These are phyloP conservation scores for Leptobrachium ailaonicum DNA, from an alignment of 2,113 vertebrate genomes.

Conservation along the genomic window DNA sequence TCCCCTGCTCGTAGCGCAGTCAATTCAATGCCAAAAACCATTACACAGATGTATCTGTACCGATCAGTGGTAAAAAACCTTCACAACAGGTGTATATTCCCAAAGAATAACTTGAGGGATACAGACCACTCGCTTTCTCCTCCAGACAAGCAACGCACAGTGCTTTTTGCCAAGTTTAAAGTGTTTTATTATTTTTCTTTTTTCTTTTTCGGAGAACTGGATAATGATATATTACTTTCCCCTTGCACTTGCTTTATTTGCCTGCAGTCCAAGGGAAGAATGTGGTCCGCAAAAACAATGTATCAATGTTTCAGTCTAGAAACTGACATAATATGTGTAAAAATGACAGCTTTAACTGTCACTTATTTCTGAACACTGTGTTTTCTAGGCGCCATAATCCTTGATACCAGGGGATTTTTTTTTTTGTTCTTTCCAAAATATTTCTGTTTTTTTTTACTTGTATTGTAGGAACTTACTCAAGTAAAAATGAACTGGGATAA, in stretches of 20 bases:
- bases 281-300: neutral
- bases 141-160: neutral
- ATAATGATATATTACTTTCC: neutral
- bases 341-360: neutral
- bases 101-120: conserved; percentile 15
- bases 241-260: neutral
- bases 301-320: neutral
- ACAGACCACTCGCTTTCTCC: conserved; percentile 10
- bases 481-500: no score
- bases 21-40: neutral
- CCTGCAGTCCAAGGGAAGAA: neutral
- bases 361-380: neutral
- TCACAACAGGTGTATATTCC: conserved; percentile 34
- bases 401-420: neutral
- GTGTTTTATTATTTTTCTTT: neutral
- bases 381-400: neutral
- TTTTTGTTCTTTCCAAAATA: neutral
- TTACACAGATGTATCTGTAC: neutral
- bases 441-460: neutral
- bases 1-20: neutral
- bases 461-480: no score
- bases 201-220: neutral
- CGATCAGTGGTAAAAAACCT: conserved; percentile 8
- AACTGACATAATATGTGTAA: neutral
- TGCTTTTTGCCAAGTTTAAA: conserved; percentile 12